Conservation (phyloP, 2,797 vertebrate species). For the Heteromormyrus szaboi region DNA sequence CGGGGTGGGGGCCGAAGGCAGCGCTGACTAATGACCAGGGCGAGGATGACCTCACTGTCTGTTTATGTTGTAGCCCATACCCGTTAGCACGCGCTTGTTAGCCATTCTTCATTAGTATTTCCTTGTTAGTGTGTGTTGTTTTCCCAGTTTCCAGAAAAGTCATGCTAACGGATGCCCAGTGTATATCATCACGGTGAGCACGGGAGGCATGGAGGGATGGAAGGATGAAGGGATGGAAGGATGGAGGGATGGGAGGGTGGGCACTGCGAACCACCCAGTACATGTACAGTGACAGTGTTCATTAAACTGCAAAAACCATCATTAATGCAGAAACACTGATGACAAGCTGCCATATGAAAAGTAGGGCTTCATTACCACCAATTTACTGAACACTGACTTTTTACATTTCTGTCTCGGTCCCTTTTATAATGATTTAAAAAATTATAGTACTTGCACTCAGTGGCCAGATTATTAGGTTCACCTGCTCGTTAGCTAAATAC, state of each 20-base stretch:
- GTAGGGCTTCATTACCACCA: neutral
- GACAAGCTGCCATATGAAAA: neutral
- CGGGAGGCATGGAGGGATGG: neutral
- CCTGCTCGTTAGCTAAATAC: neutral
- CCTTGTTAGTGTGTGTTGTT: neutral
- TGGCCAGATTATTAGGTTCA: neutral
- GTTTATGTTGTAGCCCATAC: neutral
- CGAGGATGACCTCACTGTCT: constrained; percentile 10
- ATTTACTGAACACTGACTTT: neutral
- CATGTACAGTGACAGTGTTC: neutral
- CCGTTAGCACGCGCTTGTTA: neutral
- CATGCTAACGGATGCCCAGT: neutral
- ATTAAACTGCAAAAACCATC: neutral
- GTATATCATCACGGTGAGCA: neutral
- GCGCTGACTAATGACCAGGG: neutral
- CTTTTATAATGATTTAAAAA: neutral
- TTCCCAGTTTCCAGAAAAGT: neutral
- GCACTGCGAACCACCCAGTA: neutral
- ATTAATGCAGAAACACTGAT: neutral
- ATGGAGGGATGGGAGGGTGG: neutral
- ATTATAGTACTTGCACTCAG: neutral
- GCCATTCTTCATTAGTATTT: neutral
- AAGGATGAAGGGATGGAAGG: neutral
- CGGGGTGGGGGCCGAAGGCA: neutral
- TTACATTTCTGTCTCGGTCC: neutral